Evolutionary conservation across 2,888 invertebrate species (phyloP), one percentile per base, ranked within the genome.

Genomic region (Eledona agricola): DNA sequence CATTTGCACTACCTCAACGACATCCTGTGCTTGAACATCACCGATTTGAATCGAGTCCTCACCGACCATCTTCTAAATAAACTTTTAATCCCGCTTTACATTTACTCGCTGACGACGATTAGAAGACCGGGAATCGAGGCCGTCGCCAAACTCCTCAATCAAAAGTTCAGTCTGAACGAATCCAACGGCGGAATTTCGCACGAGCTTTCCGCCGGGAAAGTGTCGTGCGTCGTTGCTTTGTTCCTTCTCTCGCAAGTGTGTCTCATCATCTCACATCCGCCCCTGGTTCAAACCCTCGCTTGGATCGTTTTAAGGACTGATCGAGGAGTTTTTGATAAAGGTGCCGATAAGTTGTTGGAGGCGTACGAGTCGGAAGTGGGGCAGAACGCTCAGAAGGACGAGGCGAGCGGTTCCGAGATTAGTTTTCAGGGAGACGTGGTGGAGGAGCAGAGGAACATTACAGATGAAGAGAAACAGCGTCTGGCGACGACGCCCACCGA

Each of bases 1-100:
- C 96, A 98, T 74, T 82, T 98, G 6, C 97, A 98, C 77, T 98
- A 98, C 75, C 81, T 98, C 47, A 98, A 97, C 72, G 98, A 98
- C 72, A 98, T 98, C 65, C 82, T 99, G 10, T 88, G 92, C 69
- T 82, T 98, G 49, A 88, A 93, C 73, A 96, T 97, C 64, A 88
- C 90, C 38, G 92, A 93, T 70, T 80, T 98, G 43, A 98, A 97
- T 77, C 90, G 93, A 66, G 95, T 97, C 31, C 79, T 98, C 45
- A 92, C 94, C 0, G 95, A 96, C 73, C 96, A 98, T 77, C 80
- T 98, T 52, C 80, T 98, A 58, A 92, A 96, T 77, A 90, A 95
- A 75, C 81, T 98, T 1, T 81, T 98, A 50, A 89, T 97, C 59
- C 97, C 97, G 3, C 76, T 97, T 51, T 96, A 96, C 75, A 93